Percentiles rank a stretch among this genome's conserved stretches.
Conservation (phyloP, 1,140 invertebrate species). For the Drosophila rhopaloa region DNA sequence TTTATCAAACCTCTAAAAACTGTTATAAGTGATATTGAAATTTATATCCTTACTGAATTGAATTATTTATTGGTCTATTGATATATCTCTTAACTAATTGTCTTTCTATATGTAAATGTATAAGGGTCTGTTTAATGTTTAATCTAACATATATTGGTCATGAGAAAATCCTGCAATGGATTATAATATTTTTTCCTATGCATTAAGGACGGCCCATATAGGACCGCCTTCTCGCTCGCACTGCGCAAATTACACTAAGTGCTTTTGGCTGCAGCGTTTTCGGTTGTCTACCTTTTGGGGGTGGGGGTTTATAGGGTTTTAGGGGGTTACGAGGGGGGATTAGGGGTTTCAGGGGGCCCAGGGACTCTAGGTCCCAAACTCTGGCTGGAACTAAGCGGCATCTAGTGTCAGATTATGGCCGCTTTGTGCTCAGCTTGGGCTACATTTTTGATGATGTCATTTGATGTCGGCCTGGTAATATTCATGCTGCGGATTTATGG, state of each 20-base stretch:
- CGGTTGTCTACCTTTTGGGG: slow-evolving; percentile 58
- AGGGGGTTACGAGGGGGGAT: slow-evolving; percentile 1
- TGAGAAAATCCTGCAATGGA: neutral
- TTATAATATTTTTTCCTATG: slow-evolving; percentile 24
- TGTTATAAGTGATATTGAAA: too few relatives aligned
- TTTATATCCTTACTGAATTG: too few relatives aligned
- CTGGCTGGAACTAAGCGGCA: slow-evolving; percentile 65
- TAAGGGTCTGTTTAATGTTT: slow-evolving; percentile 5
- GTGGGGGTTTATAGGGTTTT: neutral
- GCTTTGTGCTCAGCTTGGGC: slow-evolving; percentile 67
- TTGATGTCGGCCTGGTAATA: slow-evolving; percentile 71
- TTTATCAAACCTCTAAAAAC: too few relatives aligned
- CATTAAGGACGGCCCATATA: slow-evolving; percentile 1
- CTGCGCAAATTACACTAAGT: slow-evolving; percentile 78
- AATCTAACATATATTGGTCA: slow-evolving; percentile 1
- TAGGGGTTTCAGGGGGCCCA: slow-evolving; percentile 4
- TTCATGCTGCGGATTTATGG: slow-evolving; percentile 71
- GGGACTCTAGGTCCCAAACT: slow-evolving; percentile 4
- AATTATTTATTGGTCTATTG: too few relatives aligned
- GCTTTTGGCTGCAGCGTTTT: slow-evolving; percentile 76
- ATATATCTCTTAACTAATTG: too few relatives aligned
- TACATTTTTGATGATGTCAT: slow-evolving; percentile 83
- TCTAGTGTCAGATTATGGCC: slow-evolving; percentile 81
- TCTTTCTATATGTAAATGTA: too few relatives aligned
- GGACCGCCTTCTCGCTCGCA: slow-evolving; percentile 18